Conservation (phyloP, 2,797 vertebrate genomes). For the Netta rufina region DNA sequence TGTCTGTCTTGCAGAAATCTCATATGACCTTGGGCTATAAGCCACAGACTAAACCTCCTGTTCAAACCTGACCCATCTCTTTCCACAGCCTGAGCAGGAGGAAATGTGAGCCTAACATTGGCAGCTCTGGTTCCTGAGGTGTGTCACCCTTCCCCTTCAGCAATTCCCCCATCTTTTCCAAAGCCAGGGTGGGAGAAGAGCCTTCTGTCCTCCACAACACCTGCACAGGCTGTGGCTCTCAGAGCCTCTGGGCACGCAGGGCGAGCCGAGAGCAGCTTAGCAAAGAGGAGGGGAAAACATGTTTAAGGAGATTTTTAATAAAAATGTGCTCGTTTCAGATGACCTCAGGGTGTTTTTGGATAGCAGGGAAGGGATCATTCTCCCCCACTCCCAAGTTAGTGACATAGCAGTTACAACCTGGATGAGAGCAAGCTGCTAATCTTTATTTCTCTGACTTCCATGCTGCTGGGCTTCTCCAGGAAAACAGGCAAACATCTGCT, state of each 20-base stretch:
- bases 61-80: constrained; percentile 70
- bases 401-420: constrained; percentile 30
- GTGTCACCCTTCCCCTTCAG: constrained; percentile 51
- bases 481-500: constrained; percentile 36
- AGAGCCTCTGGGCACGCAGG: constrained; percentile 73
- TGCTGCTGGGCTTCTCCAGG: constrained; percentile 60
- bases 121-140: constrained; percentile 64
- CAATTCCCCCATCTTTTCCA: constrained; percentile 62
- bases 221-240: constrained; percentile 61
- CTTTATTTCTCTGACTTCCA: background rate
- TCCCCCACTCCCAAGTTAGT: constrained; percentile 10
- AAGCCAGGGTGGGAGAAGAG: constrained; percentile 50
- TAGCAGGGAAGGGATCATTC: background rate
- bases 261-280: constrained; percentile 68
- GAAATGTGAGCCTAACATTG: constrained; percentile 75
- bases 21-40: constrained; percentile 65
- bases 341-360: constrained; percentile 59
- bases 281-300: constrained; percentile 56
- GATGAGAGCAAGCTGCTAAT: background rate
- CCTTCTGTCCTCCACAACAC: constrained; percentile 35
- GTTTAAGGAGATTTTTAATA: constrained; percentile 31
- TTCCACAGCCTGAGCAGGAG: background rate
- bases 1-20: constrained; percentile 55
- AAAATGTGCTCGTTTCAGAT: constrained; percentile 71
- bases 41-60: constrained; percentile 62